Evolutionary conservation across 2,113 vertebrate species (phyloP).

Genomic region (Symphodus melops): DNA sequence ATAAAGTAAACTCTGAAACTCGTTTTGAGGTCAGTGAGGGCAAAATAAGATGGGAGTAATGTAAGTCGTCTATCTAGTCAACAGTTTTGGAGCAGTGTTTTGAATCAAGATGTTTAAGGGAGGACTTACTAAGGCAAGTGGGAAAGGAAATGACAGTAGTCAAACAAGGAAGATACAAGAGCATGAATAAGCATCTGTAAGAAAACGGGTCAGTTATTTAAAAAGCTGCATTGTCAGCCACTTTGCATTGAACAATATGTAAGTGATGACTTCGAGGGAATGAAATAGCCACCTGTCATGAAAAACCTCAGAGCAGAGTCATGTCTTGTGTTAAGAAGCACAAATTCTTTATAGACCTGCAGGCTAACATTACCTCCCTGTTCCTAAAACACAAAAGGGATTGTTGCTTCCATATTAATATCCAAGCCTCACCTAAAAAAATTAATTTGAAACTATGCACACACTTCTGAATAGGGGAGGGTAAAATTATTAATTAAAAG

Average conservation of each 20-base stretch:
- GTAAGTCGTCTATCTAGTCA: too few relatives aligned
- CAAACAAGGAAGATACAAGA: too few relatives aligned
- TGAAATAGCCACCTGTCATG: constrained; percentile 53
- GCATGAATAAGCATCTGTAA: too few relatives aligned
- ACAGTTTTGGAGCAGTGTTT: too few relatives aligned
- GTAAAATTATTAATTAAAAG: constrained; percentile 86
- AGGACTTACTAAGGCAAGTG: too few relatives aligned
- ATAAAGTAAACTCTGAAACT: too few relatives aligned
- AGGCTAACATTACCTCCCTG: constrained; percentile 77
- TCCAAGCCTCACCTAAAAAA: constrained; percentile 77
- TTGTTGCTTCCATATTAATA: constrained; percentile 78
- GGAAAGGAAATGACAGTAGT: too few relatives aligned
- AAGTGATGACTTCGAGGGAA: constrained; percentile 46
- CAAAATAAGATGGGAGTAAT: too few relatives aligned
- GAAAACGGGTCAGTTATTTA: too few relatives aligned
- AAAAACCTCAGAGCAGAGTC: constrained; percentile 49
- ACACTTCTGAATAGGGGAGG: constrained; percentile 77
- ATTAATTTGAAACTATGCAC: constrained; percentile 82
- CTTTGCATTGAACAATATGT: not conserved
- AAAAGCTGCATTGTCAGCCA: constrained; percentile 26
- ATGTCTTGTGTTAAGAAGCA: constrained; percentile 53
- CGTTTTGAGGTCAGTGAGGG: too few relatives aligned
- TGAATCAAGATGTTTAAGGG: too few relatives aligned
- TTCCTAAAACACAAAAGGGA: constrained; percentile 70
- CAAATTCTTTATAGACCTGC: constrained; percentile 69